Base-by-base conservation (phyloP, 2,113 vertebrate species). In the Corapipo altera region DNA sequence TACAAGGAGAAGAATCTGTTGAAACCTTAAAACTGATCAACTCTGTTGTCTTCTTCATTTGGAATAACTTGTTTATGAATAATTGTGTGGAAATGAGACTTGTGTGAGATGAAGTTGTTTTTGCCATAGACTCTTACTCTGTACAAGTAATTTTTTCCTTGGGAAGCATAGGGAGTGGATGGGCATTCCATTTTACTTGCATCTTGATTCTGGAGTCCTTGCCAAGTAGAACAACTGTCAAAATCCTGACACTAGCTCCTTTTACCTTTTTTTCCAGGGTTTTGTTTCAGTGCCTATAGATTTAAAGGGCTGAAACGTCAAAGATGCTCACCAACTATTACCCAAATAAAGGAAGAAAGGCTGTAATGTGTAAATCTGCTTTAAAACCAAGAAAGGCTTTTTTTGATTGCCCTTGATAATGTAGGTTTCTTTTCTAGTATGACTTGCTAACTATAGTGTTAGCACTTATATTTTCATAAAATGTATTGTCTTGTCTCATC, bases 271-370 rank as follows among this genome's bases (percentile, higher is more conserved):
- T 86, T 37, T 30, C 48, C 72, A 69, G 46, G 41, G 27, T 51
- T 96, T 94, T 90, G 81, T 91, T 96, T 93, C 55, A 74, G 78
- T 94, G 79, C 76, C 73, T 91, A 0, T 86, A 66, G 33, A 67
- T 79, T 91, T 33, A 84, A 46, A 87, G 83, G 76, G 69, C 76
- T 78, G 93, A 93, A 76, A 73, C 65, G 33, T 49, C 44, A 72
- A 41, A 84, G 52, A 86, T 86, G 65, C 41, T 96, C 37, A 89
- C 28, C 80, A 89, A 21, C 22, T 33, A 9, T 86, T 92, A 44
- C 73, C 58, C 80, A 74, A 84, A 33, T 84, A 95, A 74, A 58
- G 61, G 91, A 59, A 71, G 83, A 83, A 88, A 73, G 61, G 24
- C 55, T 85, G 44, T 54, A 52, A 37, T 85, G 22, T 84, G 23